These are phyloP conservation scores for Carpatolechia fugitivella DNA, from an alignment of 2,888 invertebrate species.

Conservation along the genomic window DNA sequence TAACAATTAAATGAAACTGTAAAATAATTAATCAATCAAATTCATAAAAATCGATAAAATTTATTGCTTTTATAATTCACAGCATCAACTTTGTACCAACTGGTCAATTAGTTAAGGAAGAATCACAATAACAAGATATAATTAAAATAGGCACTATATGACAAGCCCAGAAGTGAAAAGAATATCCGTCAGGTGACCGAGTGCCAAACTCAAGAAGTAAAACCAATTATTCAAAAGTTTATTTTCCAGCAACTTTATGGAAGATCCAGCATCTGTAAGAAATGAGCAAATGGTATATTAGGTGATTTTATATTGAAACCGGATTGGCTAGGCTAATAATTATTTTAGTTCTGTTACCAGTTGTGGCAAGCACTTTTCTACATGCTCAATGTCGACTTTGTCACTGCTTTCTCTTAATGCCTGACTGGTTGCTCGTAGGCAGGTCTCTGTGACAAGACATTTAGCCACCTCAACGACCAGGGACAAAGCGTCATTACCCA, in stretches of 20 bases:
- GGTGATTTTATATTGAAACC: no score
- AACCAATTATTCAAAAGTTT: background rate
- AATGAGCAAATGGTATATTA: no score
- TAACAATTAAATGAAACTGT: no score
- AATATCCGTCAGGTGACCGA: background rate
- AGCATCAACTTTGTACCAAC: conserved; percentile 15
- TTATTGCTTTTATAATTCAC: conserved; percentile 26
- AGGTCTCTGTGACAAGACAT: conserved; percentile 75
- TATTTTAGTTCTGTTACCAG: no score
- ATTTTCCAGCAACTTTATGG: conserved; percentile 43
- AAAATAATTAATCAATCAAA: no score
- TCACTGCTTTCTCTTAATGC: conserved; percentile 67
- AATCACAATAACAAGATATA: background rate
- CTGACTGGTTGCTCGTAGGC: conserved; percentile 72
- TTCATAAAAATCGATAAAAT: conserved; percentile 13
- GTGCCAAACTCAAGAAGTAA: background rate
- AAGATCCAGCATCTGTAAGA: conserved; percentile 76
- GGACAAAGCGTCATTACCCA: conserved; percentile 75
- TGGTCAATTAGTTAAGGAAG: background rate
- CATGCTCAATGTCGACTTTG: conserved; percentile 72
- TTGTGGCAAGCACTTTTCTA: conserved; percentile 78
- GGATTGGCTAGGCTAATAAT: no score
- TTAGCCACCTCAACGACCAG: conserved; percentile 75
- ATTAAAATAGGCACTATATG: conserved; percentile 1
- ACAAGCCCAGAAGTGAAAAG: background rate